Base-by-base conservation (phyloP, 1,140 invertebrate species). In the Microplitis mediator region DNA sequence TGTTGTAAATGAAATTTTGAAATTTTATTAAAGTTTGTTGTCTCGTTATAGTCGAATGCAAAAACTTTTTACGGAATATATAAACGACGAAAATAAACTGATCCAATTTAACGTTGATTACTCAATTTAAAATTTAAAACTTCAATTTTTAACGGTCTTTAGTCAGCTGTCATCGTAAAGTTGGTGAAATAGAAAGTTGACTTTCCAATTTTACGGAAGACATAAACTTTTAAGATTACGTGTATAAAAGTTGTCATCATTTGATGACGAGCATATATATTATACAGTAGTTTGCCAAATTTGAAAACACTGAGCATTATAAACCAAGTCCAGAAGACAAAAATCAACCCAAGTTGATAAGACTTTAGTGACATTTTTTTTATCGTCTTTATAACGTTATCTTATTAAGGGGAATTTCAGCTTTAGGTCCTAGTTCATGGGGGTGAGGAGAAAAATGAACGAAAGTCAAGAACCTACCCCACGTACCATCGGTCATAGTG, bases 391-490 rank as follows among this genome's bases (percentile, higher is more conserved):
- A 52, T 71, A 39, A 32, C 31, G 45, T 73, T 75, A 73, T 71
- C 71, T 70, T 63, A 73, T 73, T 73, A 64, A 45, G 72, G 64
- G 63, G 14, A 23, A 16, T 23, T 23, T 66, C n/a, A 51, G 39
- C 8, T 39, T 67, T 4, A 56, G 54, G 62, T 63, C n/a, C 23
- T 72, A 65, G 63, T 66, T 65, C 56, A 35, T 61, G 51, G 54
- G 45, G 63, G 54, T 23, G 61, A 61, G 52, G 16, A 54, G 45
- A 62, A 39, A 64, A 39, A 66, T 35, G 23, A 35, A 69, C 13
- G 13, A 54, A 54, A 84, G 75, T 76, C 78, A 79, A 82, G 78
- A 78, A 82, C 80, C 81, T 84, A 84, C 80, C 82, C 80, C 79
- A 82, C 80, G 72, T 60, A 72, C 76, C 80, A 84, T 84, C 81